These are phyloP conservation scores for Platyura marginata DNA, from an alignment of 1,140 invertebrate genomes.

Conservation along the genomic window DNA sequence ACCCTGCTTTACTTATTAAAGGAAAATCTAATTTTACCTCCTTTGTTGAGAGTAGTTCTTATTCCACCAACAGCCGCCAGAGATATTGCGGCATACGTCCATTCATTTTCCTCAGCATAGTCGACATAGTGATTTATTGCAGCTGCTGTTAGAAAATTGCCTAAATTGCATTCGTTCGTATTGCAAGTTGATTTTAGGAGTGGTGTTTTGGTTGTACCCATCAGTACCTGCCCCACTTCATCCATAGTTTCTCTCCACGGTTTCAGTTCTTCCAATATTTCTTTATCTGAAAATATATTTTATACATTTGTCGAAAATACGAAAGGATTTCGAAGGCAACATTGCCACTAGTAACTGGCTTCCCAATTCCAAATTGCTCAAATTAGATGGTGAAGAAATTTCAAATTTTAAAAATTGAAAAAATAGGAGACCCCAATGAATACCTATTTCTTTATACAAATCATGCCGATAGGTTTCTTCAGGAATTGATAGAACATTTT, in stretches of 20 bases:
- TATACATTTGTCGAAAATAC: no score
- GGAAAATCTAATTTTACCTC: conserved; percentile 21
- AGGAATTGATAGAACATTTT: no score
- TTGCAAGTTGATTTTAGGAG: conserved; percentile 35
- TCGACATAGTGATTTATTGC: conserved; percentile 32
- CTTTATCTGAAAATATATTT: conserved; percentile 23
- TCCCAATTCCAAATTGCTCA: no score
- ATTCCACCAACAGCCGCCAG: conserved; percentile 53
- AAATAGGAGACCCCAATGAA: no score
- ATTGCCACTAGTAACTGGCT: no score
- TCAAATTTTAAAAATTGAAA: no score
- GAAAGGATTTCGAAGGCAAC: no score
- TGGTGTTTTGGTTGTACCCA: conserved; percentile 35
- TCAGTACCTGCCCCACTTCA: conserved; percentile 28
- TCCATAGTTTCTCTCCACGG: conserved; percentile 41
- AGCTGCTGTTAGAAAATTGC: conserved; percentile 53
- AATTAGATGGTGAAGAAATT: no score
- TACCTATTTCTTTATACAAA: no score
- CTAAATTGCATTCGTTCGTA: conserved; percentile 50
- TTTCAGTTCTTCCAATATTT: conserved; percentile 25
- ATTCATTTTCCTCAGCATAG: conserved; percentile 23
- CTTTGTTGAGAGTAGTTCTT: conserved; percentile 33
- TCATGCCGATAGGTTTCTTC: no score
- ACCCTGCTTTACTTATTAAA: not conserved
- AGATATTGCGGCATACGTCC: conserved; percentile 49